Base-by-base conservation (phyloP, 2,888 invertebrate genomes). In the Arrhopalites spinosus region DNA sequence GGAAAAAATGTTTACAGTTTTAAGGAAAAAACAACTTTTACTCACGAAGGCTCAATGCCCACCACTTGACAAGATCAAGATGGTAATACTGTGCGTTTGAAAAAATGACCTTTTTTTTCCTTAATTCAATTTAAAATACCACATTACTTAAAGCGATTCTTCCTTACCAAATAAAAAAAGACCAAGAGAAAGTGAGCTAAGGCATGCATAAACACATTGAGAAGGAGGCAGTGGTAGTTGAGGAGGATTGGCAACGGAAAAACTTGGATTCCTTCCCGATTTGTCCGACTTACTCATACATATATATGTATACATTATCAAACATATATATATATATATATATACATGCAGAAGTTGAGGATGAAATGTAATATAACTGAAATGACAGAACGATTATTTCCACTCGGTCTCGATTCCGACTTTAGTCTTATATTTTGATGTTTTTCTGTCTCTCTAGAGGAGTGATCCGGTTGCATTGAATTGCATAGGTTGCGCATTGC, bases 291-390 rank as follows among this genome's bases (percentile, higher is more conserved):
- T 45, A n/a, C 50, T 50, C 68, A 45, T 25, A 68, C 30, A 63
- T 29, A 30, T 29, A 63, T 11, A 36, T 11, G 3, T 11, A 36
- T 11, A 7, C 11, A 36, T 11, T 36, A 3, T 7, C 36, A 36
- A 36, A 36, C 11, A 11, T 36, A 36, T 36, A 11, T 36, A 3
- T 36, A 11, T 36, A 36, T 36, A 11, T 36, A 11, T 36, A 11
- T 36, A 11, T 36, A 11, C 11, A 36, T 3, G 36, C 17, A 23
- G 50, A n/a, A 68, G 68, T 47, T 68, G 29, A 29, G 68, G 27
- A 47, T 68, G 68, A 68, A 68, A 50, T 68, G 27, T 68, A 68
- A 68, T 68, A 68, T 68, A 68, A 67, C n/a, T 67, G 67, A 67
- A 67, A 68, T 68, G 68, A 50, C 68, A 68, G 47, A 68, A 27